phyloP scores from a whole-genome alignment of 2,888 invertebrate species.

The Lumbricus terrestris region DNA sequence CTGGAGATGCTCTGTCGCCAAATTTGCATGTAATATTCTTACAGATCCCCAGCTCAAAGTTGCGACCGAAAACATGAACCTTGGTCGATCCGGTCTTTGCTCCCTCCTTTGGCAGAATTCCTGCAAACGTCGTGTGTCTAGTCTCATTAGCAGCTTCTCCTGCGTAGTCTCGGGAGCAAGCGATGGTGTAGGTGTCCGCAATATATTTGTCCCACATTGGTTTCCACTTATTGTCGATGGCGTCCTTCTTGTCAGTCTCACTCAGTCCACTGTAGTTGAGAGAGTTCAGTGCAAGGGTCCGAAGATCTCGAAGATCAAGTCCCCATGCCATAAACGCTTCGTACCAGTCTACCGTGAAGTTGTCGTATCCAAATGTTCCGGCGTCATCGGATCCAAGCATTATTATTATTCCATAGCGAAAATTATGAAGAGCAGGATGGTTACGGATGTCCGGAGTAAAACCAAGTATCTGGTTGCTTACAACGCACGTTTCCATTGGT shows the following conservation, averaged over 20 bases:
- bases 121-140: constrained; percentile 3
- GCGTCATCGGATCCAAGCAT: constrained; percentile 43
- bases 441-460: constrained; percentile 40
- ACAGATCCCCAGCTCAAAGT: constrained; percentile 38
- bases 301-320: constrained; percentile 40
- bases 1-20: constrained; percentile 20
- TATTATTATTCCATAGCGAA: constrained; percentile 39
- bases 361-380: constrained; percentile 43
- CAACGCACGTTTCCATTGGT: constrained; percentile 40
- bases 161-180: constrained; percentile 28
- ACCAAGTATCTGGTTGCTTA: constrained; percentile 42
- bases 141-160: constrained; percentile 9
- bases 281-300: constrained; percentile 39
- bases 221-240: constrained; percentile 37
- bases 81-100: constrained; percentile 27
- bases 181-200: constrained; percentile 24
- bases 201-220: constrained; percentile 39
- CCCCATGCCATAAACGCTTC: constrained; percentile 43
- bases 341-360: constrained; percentile 44
- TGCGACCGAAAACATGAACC: constrained; percentile 38
- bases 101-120: constrained; percentile 35
- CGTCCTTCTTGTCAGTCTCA: constrained; percentile 29
- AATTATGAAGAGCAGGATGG: constrained; percentile 40
- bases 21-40: constrained; percentile 35
- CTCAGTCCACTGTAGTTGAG: constrained; percentile 38